Base-by-base conservation (phyloP, 2,113 vertebrate genomes). In the Neoarius graeffei region DNA sequence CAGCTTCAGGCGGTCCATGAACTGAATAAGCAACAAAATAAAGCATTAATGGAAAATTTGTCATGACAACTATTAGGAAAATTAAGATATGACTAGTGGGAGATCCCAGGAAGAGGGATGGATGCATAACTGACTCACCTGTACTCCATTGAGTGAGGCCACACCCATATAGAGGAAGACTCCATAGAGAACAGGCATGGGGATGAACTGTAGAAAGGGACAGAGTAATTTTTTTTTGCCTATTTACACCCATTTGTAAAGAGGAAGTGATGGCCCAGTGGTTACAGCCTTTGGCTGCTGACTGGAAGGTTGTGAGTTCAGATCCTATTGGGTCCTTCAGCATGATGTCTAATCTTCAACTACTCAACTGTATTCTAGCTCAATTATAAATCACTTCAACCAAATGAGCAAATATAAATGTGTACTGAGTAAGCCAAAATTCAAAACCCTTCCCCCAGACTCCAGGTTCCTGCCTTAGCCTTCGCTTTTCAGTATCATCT, bases 1-100 rank as follows among this genome's bases (percentile, higher is more conserved):
- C 94, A 99, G 94, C 94, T 99, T 96, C 66, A 99, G 94, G 5
- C 98, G 97, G 88, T 99, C 98, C 98, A 99, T 99, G 91, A 99
- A 99, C 98, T 99, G 73, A 79, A 0, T 81, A n/a, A 87, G 4
- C 48, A 23, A 3, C n/a, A 25, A 35, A 84, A 59, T 74, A 27
- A 84, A 42, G 14, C 20, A 66, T 60, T 7, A 69, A 10, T 0
- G 2, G 0, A 64, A 15, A 67, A 25, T n/a, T 42, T n/a, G 1
- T 48, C 9, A 11, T 23, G 27, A 77, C 50, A 57, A 14, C 27
- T 4, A 17, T 17, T 15, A 81, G 14, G 7, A 81, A 10, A 20
- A 6, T 20, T 25, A 23, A 82, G 23, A 8, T 11, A 50, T 0
- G n/a, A 4, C 19, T 30, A 7, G 27, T 50, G 17, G 19, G 7